These are phyloP conservation scores for Teleiodes luculella DNA, from an alignment of 2,888 invertebrate species.

Conservation along the genomic window DNA sequence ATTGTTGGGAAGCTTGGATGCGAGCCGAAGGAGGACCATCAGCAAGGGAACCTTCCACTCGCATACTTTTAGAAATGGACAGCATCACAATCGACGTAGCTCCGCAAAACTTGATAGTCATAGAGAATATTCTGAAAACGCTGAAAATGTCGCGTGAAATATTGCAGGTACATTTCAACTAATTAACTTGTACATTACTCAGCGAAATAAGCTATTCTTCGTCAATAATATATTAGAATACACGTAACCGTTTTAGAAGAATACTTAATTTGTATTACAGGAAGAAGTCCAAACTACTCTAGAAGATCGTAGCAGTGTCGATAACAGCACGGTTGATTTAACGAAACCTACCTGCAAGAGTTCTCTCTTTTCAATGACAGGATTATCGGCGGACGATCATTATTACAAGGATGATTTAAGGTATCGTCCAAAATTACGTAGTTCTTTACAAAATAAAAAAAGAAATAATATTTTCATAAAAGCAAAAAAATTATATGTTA, in stretches of 20 bases:
- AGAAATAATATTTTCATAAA: neutral
- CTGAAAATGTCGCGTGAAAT: neutral
- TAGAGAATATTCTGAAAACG: neutral
- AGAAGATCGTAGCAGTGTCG: too few species aligned
- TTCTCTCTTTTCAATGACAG: too few species aligned
- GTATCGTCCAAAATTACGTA: too few species aligned
- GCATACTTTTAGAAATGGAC: conserved; percentile 16
- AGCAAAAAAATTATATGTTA: too few species aligned
- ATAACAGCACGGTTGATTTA: too few species aligned
- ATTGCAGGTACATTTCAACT: neutral
- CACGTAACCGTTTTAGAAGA: too few species aligned
- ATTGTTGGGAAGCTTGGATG: conserved; percentile 60
- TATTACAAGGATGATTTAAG: conserved; percentile 66
- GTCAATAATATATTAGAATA: too few species aligned
- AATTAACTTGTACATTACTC: neutral
- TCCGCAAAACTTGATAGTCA: neutral
- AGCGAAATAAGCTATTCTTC: too few species aligned
- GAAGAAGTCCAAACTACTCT: too few species aligned
- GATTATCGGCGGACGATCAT: conserved; percentile 31
- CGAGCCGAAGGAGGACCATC: conserved; percentile 41
- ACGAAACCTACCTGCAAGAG: too few species aligned
- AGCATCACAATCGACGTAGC: neutral
- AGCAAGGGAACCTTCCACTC: conserved; percentile 38
- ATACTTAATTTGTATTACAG: too few species aligned
- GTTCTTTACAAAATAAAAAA: neutral